These are phyloP conservation scores for Propithecus coquereli DNA, from an alignment of 2,113 vertebrate species.

Conservation along the genomic window DNA sequence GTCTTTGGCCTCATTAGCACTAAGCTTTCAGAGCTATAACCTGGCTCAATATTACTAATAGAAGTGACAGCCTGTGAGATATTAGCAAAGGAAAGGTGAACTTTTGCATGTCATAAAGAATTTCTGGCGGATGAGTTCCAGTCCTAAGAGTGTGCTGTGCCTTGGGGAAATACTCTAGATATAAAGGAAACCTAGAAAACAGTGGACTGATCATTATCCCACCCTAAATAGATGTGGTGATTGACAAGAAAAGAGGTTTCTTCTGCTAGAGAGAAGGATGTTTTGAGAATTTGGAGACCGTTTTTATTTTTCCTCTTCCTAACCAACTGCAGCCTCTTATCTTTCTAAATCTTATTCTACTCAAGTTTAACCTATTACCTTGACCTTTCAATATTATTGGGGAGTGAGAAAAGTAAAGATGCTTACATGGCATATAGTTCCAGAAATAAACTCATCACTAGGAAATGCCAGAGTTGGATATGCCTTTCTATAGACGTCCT, in stretches of 20 bases:
- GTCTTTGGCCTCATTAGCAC: slow-evolving; percentile 11
- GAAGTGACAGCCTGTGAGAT: slow-evolving; percentile 10
- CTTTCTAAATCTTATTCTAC: background rate
- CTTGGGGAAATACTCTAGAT: background rate
- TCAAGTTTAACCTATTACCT: background rate
- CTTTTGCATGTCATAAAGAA: slow-evolving; percentile 44
- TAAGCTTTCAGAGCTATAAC: slow-evolving; percentile 1
- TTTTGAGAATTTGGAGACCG: background rate
- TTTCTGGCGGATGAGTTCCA: slow-evolving; percentile 10
- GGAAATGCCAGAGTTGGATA: background rate
- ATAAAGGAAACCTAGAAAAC: background rate
- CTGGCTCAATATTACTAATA: slow-evolving; percentile 37
- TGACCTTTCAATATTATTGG: background rate
- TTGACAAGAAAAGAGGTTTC: background rate
- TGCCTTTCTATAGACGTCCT: background rate
- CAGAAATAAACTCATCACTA: background rate
- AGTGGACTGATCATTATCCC: background rate
- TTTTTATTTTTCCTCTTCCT: background rate
- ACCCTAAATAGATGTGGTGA: background rate
- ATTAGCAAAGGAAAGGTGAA: slow-evolving; percentile 34
- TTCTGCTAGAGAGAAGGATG: background rate
- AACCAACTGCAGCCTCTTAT: background rate
- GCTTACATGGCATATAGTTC: background rate
- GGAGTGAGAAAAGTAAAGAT: background rate
- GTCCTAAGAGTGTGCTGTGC: background rate